phyloP scores from a whole-genome alignment of 2,888 invertebrate genomes.

The Lasioglossum leucozonium region DNA sequence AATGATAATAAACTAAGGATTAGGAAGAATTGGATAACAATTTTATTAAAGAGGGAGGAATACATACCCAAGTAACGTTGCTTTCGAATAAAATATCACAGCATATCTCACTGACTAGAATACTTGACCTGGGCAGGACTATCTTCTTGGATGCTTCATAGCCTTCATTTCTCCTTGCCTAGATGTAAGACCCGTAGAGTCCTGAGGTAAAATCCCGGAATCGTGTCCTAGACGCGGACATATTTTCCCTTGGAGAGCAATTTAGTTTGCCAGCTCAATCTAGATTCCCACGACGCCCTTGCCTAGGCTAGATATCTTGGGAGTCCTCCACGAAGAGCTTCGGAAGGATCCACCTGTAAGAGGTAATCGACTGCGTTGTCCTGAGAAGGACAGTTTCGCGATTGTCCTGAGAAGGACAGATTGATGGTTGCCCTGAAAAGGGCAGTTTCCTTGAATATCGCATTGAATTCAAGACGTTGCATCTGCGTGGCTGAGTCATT shows the following conservation, averaged over 20 bases:
- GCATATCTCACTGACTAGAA: background rate
- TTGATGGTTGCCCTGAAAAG: conserved; percentile 38
- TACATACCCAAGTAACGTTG: background rate
- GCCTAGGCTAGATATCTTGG: background rate
- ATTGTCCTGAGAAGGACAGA: conserved; percentile 32
- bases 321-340: background rate
- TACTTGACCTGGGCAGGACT: background rate
- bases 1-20: background rate
- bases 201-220: background rate
- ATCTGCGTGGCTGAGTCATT: conserved; percentile 63
- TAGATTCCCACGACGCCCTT: background rate
- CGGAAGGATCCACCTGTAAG: background rate
- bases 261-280: background rate
- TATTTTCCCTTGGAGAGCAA: background rate
- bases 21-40: background rate
- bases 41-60: background rate
- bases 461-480: conserved; percentile 39
- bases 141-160: background rate
- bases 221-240: background rate
- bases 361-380: conserved; percentile 3
- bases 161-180: background rate
- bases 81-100: background rate
- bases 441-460: background rate
- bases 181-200: background rate
- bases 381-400: conserved; percentile 23